Percentiles rank a stretch among this genome's conserved stretches.
Conservation (phyloP, 2,888 invertebrate species). For the Tenthredo amoena region DNA sequence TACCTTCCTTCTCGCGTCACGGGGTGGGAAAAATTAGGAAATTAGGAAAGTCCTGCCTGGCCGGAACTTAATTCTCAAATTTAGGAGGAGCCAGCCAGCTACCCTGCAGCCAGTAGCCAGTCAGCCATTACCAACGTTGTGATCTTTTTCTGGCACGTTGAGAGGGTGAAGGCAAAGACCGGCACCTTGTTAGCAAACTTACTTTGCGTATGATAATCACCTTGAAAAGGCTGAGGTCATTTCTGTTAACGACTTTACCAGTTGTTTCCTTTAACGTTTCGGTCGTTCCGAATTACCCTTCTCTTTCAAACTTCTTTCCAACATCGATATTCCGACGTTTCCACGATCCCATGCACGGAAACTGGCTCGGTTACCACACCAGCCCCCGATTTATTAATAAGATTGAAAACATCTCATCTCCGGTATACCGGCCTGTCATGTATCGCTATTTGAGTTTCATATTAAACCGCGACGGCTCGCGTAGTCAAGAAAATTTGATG, state of each 20-base stretch:
- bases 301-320: not conserved
- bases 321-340: not conserved
- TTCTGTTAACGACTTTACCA: slow-evolving; percentile 38
- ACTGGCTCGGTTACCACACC: not conserved
- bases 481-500: slow-evolving; percentile 71
- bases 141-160: slow-evolving; percentile 62
- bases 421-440: slow-evolving; percentile 67
- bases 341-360: not conserved
- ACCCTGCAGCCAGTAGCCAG: slow-evolving; percentile 53
- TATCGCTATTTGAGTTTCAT: slow-evolving; percentile 78
- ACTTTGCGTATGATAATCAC: slow-evolving; percentile 64
- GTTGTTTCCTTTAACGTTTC: slow-evolving; percentile 36
- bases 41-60: slow-evolving; percentile 72
- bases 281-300: not conserved
- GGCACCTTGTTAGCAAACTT: slow-evolving; percentile 70
- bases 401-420: slow-evolving; percentile 74
- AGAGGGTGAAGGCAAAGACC: slow-evolving; percentile 43
- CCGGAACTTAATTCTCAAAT: slow-evolving; percentile 68
- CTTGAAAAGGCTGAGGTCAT: slow-evolving; percentile 48
- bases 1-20: slow-evolving; percentile 66
- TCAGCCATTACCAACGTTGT: slow-evolving; percentile 69
- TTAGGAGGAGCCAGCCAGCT: slow-evolving; percentile 63
- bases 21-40: slow-evolving; percentile 76
- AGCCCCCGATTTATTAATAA: slow-evolving; percentile 69
- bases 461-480: slow-evolving; percentile 71